A percentile compares a stretch with the other conserved stretches of the same genome.
Conservation (phyloP, 2,888 invertebrate species). For the Callimorpha dominula region DNA sequence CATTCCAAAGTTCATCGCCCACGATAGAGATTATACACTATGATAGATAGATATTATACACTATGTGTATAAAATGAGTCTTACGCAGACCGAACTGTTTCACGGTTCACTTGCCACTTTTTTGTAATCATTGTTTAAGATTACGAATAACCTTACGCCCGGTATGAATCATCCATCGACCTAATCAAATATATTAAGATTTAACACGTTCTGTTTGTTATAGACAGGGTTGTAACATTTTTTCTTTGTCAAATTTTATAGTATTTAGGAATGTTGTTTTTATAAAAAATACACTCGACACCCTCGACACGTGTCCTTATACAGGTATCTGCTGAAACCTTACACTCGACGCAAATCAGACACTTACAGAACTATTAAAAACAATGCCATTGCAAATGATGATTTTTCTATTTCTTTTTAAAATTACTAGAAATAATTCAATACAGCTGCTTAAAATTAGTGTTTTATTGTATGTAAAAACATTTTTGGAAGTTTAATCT, state of each 20-base stretch:
- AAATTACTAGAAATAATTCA: too few species aligned
- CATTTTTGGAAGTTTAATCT: too few species aligned
- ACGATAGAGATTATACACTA: too few species aligned
- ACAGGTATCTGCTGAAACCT: too few species aligned
- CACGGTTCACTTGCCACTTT: not conserved
- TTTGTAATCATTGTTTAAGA: conserved; percentile 8
- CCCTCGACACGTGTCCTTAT: too few species aligned
- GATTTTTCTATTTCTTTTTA: too few species aligned
- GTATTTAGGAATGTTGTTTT: not conserved
- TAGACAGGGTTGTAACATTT: not conserved
- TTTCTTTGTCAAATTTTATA: not conserved
- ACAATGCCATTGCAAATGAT: too few species aligned
- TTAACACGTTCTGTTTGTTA: not conserved
- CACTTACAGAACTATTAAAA: too few species aligned
- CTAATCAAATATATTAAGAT: not conserved
- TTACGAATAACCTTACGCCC: not conserved
- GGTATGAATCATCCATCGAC: not conserved
- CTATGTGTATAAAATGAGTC: conserved; percentile 15
- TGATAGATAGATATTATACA: too few species aligned
- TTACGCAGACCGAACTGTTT: conserved; percentile 6
- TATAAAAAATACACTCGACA: too few species aligned
- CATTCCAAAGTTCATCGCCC: conserved; percentile 5
- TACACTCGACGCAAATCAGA: too few species aligned
- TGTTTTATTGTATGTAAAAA: not conserved
- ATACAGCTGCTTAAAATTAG: not conserved